phyloP scores from a whole-genome alignment of 2,113 vertebrate genomes.

The Mormoops blainvillei region DNA sequence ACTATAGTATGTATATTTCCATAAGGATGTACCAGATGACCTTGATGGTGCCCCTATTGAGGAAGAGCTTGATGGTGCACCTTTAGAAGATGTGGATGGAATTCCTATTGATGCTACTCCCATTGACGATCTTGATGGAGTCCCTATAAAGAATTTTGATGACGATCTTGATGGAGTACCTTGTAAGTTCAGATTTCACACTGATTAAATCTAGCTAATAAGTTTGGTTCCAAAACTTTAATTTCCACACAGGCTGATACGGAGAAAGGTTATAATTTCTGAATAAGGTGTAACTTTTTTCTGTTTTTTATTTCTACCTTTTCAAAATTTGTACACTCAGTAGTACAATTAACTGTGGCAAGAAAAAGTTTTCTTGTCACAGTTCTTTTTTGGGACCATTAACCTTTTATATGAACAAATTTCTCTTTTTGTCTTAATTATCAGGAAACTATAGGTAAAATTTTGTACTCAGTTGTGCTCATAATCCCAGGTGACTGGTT shows the following conservation, averaged over 20 bases:
- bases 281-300: neutral
- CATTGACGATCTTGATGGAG: slow-evolving; percentile 94
- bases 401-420: neutral
- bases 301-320: neutral
- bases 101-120: slow-evolving; percentile 91
- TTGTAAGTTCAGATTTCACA: slow-evolving; percentile 81
- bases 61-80: slow-evolving; percentile 91
- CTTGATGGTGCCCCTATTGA: slow-evolving; percentile 97
- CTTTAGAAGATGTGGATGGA: slow-evolving; percentile 94
- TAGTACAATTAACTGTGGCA: neutral
- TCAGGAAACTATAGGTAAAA: neutral
- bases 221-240: neutral
- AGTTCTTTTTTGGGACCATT: neutral
- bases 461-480: neutral
- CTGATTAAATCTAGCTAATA: neutral
- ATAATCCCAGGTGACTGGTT: neutral
- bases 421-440: slow-evolving; percentile 20
- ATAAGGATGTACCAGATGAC: slow-evolving; percentile 87
- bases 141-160: slow-evolving; percentile 93
- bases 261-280: neutral
- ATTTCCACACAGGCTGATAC: neutral
- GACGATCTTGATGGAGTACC: slow-evolving; percentile 98
- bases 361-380: neutral
- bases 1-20: neutral
- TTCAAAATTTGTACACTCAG: neutral